phyloP scores from a whole-genome alignment of 2,888 invertebrate species.

The Bombylius discolor region DNA sequence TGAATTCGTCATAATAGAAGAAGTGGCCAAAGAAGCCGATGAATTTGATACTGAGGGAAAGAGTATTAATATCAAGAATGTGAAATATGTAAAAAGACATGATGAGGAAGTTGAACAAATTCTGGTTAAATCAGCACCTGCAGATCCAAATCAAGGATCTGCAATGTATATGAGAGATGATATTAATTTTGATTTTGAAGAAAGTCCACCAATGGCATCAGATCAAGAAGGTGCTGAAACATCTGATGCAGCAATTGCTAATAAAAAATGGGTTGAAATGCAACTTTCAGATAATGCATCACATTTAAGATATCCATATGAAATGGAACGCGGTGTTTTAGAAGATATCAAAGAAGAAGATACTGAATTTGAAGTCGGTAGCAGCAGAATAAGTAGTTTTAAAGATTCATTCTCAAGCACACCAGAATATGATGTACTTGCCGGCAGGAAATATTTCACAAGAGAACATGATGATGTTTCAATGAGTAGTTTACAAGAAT shows the following conservation, averaged over 20 bases:
- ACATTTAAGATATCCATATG: constrained; percentile 57
- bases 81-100: constrained; percentile 45
- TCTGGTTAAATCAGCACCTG: constrained; percentile 54
- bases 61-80: constrained; percentile 53
- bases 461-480: constrained; percentile 85
- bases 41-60: constrained; percentile 74
- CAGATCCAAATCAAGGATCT: constrained; percentile 45
- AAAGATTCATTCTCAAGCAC: constrained; percentile 84
- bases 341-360: constrained; percentile 92
- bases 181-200: constrained; percentile 58
- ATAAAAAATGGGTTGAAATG: constrained; percentile 82
- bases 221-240: constrained; percentile 41
- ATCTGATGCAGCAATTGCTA: constrained; percentile 58
- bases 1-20: constrained; percentile 78
- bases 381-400: constrained; percentile 55
- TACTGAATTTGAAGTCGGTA: constrained; percentile 75
- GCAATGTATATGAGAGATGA: constrained; percentile 44
- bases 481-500: constrained; percentile 85
- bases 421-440: constrained; percentile 78
- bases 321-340: constrained; percentile 67
- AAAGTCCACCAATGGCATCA: constrained; percentile 42
- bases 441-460: constrained; percentile 69
- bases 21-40: constrained; percentile 73
- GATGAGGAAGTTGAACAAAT: constrained; percentile 60
- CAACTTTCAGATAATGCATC: constrained; percentile 50